Percentiles rank a stretch among this genome's conserved stretches.
These are phyloP conservation scores for Oophaga sylvatica DNA, from an alignment of 2,797 vertebrate species.

Conservation along the genomic window DNA sequence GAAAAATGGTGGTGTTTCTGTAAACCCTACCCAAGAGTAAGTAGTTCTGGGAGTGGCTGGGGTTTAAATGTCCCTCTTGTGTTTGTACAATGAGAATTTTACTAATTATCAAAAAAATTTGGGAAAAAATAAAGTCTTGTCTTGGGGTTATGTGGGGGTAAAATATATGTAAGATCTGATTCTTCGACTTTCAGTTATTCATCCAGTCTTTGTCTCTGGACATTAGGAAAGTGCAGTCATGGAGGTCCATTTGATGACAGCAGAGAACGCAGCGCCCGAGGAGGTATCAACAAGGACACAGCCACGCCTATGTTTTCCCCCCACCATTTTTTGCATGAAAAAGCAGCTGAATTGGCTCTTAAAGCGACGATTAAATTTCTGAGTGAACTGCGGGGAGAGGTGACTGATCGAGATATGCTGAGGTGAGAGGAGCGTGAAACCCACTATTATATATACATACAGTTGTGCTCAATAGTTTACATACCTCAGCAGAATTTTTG, in stretches of 20 bases:
- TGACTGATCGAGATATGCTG: conserved; percentile 77
- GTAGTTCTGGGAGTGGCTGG: too few relatives aligned
- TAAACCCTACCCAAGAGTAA: too few relatives aligned
- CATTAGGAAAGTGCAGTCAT: conserved; percentile 87
- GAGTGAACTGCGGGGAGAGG: conserved; percentile 76
- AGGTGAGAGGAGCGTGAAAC: conserved; percentile 70
- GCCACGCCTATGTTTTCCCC: conserved; percentile 83
- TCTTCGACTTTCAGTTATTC: not conserved
- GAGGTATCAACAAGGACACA: conserved; percentile 90
- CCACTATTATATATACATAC: too few relatives aligned
- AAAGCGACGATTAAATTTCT: conserved; percentile 79
- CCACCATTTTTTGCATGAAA: conserved; percentile 80
- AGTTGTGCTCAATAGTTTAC: too few relatives aligned
- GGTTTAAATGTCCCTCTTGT: too few relatives aligned
- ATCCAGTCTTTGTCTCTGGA: not conserved
- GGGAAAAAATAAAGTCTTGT: too few relatives aligned
- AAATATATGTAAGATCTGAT: not conserved
- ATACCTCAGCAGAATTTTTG: too few relatives aligned
- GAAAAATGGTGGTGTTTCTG: too few relatives aligned
- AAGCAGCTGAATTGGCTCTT: conserved; percentile 79
- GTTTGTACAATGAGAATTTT: too few relatives aligned
- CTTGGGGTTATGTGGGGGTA: too few relatives aligned
- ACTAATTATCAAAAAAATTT: too few relatives aligned
- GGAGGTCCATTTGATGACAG: conserved; percentile 84
- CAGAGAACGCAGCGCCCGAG: conserved; percentile 73